Percentiles rank a stretch among this genome's conserved stretches.
phyloP scores from a whole-genome alignment of 2,888 invertebrate genomes.

The Melinaea menophilus region DNA sequence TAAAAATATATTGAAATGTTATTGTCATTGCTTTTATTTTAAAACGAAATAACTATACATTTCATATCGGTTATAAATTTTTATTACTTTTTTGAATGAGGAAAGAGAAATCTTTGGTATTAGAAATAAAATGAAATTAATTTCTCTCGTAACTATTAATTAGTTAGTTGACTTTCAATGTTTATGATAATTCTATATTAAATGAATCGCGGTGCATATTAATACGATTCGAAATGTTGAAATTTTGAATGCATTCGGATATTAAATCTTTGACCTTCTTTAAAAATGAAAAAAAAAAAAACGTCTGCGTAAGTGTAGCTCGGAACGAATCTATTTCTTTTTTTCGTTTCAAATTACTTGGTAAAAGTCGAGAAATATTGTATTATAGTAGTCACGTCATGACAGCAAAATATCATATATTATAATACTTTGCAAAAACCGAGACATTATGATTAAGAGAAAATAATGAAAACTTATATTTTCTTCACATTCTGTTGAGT shows the following conservation, averaged over 20 bases:
- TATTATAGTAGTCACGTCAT: background rate
- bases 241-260: too few species aligned
- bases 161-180: constrained; percentile 1
- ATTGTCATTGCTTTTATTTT: too few species aligned
- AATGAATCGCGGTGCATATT: background rate
- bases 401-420: background rate
- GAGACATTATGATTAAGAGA: background rate
- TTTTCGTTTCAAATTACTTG: background rate
- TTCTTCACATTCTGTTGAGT: background rate
- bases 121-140: background rate
- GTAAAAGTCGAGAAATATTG: background rate
- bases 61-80: too few species aligned
- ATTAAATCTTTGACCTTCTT: too few species aligned
- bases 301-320: too few species aligned
- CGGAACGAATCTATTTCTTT: too few species aligned
- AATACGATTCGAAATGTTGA: too few species aligned
- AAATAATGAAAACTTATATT: constrained; percentile 4
- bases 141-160: constrained; percentile 1
- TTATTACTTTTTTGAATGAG: too few species aligned
- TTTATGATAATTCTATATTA: background rate
- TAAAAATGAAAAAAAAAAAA: too few species aligned
- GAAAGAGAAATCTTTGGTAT: background rate
- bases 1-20: too few species aligned
- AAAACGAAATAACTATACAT: too few species aligned
- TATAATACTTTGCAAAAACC: background rate